phyloP scores from a whole-genome alignment of 1,140 invertebrate species.

The Zaprionus ghesquierei region DNA sequence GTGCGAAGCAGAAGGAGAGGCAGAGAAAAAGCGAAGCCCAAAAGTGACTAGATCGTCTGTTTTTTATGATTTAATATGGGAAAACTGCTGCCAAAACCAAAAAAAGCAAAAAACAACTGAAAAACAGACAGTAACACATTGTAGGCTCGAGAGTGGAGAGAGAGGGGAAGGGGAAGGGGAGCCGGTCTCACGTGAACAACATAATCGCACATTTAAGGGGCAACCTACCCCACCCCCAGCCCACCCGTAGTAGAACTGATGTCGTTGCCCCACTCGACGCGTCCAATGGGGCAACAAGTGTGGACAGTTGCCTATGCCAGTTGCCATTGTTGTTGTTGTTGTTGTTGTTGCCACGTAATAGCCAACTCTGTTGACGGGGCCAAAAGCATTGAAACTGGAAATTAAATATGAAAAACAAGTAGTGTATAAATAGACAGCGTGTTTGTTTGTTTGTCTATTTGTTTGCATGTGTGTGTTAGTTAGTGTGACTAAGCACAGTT shows the following conservation, averaged over 20 bases:
- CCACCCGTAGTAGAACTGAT: neutral
- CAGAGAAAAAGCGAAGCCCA: neutral
- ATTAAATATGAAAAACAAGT: conserved; percentile 25
- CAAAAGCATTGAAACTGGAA: conserved; percentile 22
- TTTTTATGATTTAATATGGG: conserved; percentile 55
- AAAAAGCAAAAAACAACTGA: conserved; percentile 9
- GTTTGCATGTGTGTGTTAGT: neutral
- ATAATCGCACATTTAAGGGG: conserved; percentile 51
- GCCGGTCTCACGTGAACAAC: conserved; percentile 37
- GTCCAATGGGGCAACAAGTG: conserved; percentile 42
- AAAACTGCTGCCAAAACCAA: conserved; percentile 34
- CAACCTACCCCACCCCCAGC: neutral
- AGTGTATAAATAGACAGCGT: conserved; percentile 3
- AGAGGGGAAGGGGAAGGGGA: neutral
- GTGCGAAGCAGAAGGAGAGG: neutral
- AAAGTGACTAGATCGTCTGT: conserved; percentile 32
- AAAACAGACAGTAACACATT: conserved; percentile 20
- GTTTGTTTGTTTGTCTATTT: neutral
- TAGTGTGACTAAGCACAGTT: neutral
- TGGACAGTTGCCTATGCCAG: conserved; percentile 19
- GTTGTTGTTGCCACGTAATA: conserved; percentile 24
- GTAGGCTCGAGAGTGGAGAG: neutral
- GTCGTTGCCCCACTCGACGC: conserved; percentile 16
- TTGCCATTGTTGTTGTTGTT: conserved; percentile 4
- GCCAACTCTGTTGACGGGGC: conserved; percentile 20